Base-by-base conservation (phyloP, 2,888 invertebrate genomes). In the Apoda limacodes region DNA sequence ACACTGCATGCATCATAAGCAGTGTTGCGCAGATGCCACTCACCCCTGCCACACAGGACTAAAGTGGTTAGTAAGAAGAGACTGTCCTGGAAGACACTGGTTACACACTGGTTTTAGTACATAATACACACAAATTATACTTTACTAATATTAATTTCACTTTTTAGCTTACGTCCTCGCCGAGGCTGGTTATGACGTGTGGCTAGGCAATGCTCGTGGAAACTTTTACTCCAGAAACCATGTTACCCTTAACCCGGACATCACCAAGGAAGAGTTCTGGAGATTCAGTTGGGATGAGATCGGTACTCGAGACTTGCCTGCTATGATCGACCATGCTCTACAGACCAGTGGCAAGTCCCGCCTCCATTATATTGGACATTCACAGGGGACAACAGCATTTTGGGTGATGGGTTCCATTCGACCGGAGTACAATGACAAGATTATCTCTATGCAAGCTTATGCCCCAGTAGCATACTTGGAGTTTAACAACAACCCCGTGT, bases 341-440 rank as follows among this genome's bases (percentile, higher is more conserved):
- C 17, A 41, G 1, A 31, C 40, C 5, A 87, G 88, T 0, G 66
- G 71, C 1, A 65, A 75, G 24, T 40, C 65, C 3, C 60, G 80
- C 22, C 34, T 91, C 0, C 82, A 81, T 40, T 87, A 86, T 45
- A 60, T 87, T 3, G 90, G 88, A 0, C 88, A 89, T 54, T 90
- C 88, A 1, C 75, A 76, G 47, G 90, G 89, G 83, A 82, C 0
- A 82, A 83, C 0, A 46, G 58, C 9, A 0, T 83, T 83, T 43
- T 84, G 68, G 39, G 80, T 83, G 0, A 68, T 84, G 61, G 62
- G 71, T 1, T 67, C 83, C 0, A 58, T 58, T 22, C 52, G 55
- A 23, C 83, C 84, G 0, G 80, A 82, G 28, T 85, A 85, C 46
- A 85, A 85, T 45, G 46, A 62, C 0, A 85, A 84, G 52, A 63